Evolutionary conservation across 2,888 invertebrate genomes (phyloP), one percentile per base, ranked within the genome.

Genomic region (Ryuthela nishihirai): DNA sequence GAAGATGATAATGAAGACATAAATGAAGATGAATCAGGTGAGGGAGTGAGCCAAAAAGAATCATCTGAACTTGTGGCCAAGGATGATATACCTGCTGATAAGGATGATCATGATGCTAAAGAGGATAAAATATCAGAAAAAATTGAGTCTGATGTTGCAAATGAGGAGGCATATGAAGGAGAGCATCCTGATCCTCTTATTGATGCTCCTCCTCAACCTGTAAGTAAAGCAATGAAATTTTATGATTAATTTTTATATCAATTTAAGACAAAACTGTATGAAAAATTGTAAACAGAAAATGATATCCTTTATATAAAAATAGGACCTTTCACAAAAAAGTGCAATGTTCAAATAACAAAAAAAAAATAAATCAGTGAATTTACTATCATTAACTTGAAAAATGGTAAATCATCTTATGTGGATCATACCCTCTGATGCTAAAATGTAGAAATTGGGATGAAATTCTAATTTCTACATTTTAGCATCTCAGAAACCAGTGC

Each of bases 1-100:
- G 91, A 93, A 70, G 85, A 88, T 35, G 87, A 88, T 68, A 81
- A 85, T 48, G 82, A 84, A 62, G 82, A 84, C 63, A 80, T 83
- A 2, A 76, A 78, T 38, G 74, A 76, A 17, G 78, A 80, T 41
- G 72, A 69, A 26, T 74, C 73, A 3, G 70, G 69, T 9, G 73
- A 74, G 3, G 72, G 71, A 24, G 73, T 71, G 26, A 49, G 61
- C 17, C 45, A 64, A 34, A 68, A 68, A 21, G 70, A 72, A 74
- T 66, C 68, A 65, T 83, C 85, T 70, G 84, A 89, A 72, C 78
- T 87, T 70, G 84, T 83, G 32, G 89, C 90, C 23, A 88, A 89
- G 69, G 83, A 85, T 61, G 81, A 83, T 52, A 70, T 69, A 64
- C 42, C 65, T n/a, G 54, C 79, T 23, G 80, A 83, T 65, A 75